A percentile compares a stretch with the other conserved stretches of the same genome.
phyloP scores from a whole-genome alignment of 1,140 invertebrate species.

The Steinernema feltiae region DNA sequence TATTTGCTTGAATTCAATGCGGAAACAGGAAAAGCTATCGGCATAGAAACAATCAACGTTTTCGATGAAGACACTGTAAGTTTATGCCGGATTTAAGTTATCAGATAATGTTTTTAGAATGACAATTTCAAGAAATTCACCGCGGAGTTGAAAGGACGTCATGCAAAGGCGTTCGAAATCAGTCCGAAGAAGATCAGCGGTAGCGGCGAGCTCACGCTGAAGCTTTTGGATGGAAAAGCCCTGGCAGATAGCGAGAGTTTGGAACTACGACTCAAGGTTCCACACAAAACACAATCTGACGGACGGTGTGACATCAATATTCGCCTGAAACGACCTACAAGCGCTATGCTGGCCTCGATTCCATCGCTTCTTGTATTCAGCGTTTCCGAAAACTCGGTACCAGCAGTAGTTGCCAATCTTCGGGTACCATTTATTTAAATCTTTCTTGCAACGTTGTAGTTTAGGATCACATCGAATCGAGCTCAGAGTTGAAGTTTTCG shows the following conservation, averaged over 20 bases:
- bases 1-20: not conserved
- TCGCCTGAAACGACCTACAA: not conserved
- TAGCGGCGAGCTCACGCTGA: not conserved
- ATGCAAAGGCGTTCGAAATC: not conserved
- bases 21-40: not conserved
- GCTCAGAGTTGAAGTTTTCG: not conserved
- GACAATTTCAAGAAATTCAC: not conserved
- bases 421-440: constrained; percentile 15
- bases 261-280: not conserved
- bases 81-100: not conserved
- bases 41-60: not conserved
- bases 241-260: not conserved
- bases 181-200: not conserved
- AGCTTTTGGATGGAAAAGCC: not conserved
- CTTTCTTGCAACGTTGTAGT: not conserved
- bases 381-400: not conserved
- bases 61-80: not conserved
- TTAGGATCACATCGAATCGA: too few species aligned
- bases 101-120: not conserved
- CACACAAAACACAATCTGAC: not conserved
- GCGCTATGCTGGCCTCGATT: not conserved
- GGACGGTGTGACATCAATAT: not conserved
- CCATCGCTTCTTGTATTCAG: not conserved
- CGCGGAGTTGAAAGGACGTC: not conserved
- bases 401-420: constrained; percentile 19